Base-by-base conservation (phyloP, 2,888 invertebrate genomes). In the Leucophenga montana region DNA sequence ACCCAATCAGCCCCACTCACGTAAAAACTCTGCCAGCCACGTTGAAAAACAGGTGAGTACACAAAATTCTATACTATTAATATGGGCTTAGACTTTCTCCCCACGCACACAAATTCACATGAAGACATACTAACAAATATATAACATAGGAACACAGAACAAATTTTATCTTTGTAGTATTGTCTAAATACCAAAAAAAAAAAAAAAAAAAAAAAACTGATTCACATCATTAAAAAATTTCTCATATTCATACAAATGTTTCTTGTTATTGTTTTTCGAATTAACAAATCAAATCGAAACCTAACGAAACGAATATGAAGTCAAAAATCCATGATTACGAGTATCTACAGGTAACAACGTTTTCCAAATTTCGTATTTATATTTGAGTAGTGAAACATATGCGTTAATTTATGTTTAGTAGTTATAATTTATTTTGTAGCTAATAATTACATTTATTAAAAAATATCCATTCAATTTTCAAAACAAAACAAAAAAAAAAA, bases 11-110 rank as follows among this genome's bases (percentile, higher is more conserved):
- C 76, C 85, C 13, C 77, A 78, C 54, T 88, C 87, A 1, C 86
- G 88, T 9, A 86, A 88, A 56, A 88, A 88, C 78, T 88, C 88
- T 1, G 80, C 85, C 22, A 92, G 91, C 74, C 91, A 94, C 73
- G 94, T 95, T 89, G 95, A 95, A 84, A 96, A 96, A 89, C 95
- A 96, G 93, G 95, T 95, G 89, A 89, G 85, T 75, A 71, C 56
- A 39, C 11, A 18, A 9, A 13, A 22, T 56, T 6, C n/a, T n/a
- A n/a, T 5, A 56, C 9, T 1, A 18, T 56, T 56, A 20, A 14
- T 22, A 57, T 31, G 27, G 27, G 54, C 54, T 54, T 18, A 54
- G 18, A 5, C 18, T 11, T 39, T 39, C 11, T 8, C 9, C 11
- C 39, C 11, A 62, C 13, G 54, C 20, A 50, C 50, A 57, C n/a